phyloP scores from a whole-genome alignment of 1,140 invertebrate genomes.

The Parapsyche elsis region DNA sequence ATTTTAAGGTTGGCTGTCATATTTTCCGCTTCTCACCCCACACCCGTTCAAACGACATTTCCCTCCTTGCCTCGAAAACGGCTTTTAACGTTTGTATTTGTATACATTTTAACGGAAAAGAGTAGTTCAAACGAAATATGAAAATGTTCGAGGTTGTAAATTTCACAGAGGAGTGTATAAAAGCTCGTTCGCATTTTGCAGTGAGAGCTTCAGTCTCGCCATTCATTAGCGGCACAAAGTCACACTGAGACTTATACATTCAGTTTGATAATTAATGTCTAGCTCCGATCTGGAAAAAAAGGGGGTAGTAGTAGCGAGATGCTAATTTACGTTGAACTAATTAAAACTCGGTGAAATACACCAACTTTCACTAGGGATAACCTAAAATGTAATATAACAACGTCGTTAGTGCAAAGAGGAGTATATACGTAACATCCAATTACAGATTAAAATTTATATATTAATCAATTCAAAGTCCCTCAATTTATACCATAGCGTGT shows the following conservation, averaged over 20 bases:
- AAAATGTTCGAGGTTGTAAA: background rate
- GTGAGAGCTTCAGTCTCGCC: background rate
- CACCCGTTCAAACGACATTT: background rate
- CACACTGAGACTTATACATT: background rate
- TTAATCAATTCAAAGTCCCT: too few relatives aligned
- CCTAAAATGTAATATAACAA: too few relatives aligned
- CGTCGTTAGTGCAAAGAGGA: too few relatives aligned
- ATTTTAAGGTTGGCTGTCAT: constrained; percentile 25
- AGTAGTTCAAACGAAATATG: background rate
- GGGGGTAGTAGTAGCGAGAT: background rate
- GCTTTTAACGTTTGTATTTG: too few relatives aligned
- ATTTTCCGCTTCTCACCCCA: background rate
- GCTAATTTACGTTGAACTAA: background rate
- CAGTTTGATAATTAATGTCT: constrained; percentile 10
- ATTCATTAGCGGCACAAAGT: constrained; percentile 1
- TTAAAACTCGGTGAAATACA: background rate
- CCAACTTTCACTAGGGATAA: too few relatives aligned
- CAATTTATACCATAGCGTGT: too few relatives aligned
- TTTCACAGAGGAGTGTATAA: background rate
- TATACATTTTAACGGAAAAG: too few relatives aligned
- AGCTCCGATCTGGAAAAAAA: background rate
- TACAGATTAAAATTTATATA: too few relatives aligned
- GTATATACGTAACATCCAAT: too few relatives aligned
- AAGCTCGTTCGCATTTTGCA: background rate
- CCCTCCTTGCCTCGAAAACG: background rate